These are phyloP conservation scores for Tenthredo notha DNA, from an alignment of 2,888 invertebrate species.

Conservation along the genomic window DNA sequence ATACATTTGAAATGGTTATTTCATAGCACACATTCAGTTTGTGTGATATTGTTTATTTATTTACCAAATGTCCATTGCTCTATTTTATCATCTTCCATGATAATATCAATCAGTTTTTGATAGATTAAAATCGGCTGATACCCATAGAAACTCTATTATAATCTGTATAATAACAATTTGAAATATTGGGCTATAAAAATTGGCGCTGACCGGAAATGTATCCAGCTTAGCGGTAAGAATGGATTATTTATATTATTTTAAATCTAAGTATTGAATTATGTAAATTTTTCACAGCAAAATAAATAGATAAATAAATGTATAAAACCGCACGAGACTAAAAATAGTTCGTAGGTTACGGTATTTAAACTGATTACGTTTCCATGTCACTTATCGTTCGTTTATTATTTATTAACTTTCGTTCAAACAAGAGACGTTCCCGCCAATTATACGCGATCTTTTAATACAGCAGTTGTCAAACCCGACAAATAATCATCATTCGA, in stretches of 20 bases:
- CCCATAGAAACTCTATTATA: not conserved
- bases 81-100: conserved; percentile 56
- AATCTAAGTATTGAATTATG: not conserved
- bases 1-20: not conserved
- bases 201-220: not conserved
- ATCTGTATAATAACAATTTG: not conserved
- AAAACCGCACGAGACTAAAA: conserved; percentile 57
- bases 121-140: not conserved
- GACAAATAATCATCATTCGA: not conserved
- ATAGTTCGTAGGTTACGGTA: conserved; percentile 57
- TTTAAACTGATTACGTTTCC: conserved; percentile 57
- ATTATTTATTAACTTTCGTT: not conserved
- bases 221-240: not conserved
- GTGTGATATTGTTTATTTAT: not conserved
- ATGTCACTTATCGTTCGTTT: conserved; percentile 46
- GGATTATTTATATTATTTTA: not conserved
- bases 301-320: conserved; percentile 45
- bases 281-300: conserved; percentile 52
- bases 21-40: not conserved
- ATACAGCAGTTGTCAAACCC: too few species aligned
- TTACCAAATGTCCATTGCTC: conserved; percentile 52
- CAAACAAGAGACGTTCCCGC: conserved; percentile 1
- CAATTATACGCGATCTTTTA: not conserved
- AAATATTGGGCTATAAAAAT: not conserved
- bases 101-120: conserved; percentile 52